These are phyloP conservation scores for Zygaena filipendulae DNA, from an alignment of 2,888 invertebrate genomes.

Conservation along the genomic window DNA sequence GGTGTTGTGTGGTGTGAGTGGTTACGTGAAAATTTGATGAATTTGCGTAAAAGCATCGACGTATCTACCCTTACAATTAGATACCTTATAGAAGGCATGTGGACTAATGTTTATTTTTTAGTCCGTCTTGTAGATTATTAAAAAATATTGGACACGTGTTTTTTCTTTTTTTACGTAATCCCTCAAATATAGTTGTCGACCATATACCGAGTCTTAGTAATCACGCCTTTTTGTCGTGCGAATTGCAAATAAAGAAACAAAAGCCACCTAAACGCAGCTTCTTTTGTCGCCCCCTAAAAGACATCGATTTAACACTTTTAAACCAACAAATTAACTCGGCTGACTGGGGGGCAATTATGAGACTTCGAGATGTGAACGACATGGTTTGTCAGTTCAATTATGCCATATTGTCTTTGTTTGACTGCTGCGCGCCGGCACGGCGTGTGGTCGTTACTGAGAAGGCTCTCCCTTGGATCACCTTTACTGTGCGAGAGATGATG, in stretches of 20 bases:
- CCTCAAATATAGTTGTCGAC: conserved; percentile 5
- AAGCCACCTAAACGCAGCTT: conserved; percentile 2
- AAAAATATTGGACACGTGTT: too few species aligned
- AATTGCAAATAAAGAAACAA: conserved; percentile 6
- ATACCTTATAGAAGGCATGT: too few species aligned
- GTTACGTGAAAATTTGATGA: too few species aligned
- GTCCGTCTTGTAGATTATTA: too few species aligned
- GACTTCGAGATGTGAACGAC: conserved; percentile 1
- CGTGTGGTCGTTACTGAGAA: background rate
- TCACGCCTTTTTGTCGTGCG: conserved; percentile 9
- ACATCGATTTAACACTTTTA: conserved; percentile 5
- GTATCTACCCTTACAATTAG: too few species aligned
- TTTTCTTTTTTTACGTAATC: too few species aligned
- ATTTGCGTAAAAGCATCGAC: too few species aligned
- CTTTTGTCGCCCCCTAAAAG: conserved; percentile 6
- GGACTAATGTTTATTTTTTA: too few species aligned
- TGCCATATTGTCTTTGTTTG: conserved; percentile 7
- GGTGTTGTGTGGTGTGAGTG: too few species aligned
- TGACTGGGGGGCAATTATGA: conserved; percentile 3
- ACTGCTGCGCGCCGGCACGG: conserved; percentile 8
- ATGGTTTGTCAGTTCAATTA: conserved; percentile 6
- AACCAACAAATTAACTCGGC: conserved; percentile 3
- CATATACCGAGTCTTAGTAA: conserved; percentile 9
- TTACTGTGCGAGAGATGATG: too few species aligned
- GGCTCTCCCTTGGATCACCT: too few species aligned